Evolutionary conservation across 2,888 invertebrate species (phyloP).

Genomic region (Nomada goodeniana): DNA sequence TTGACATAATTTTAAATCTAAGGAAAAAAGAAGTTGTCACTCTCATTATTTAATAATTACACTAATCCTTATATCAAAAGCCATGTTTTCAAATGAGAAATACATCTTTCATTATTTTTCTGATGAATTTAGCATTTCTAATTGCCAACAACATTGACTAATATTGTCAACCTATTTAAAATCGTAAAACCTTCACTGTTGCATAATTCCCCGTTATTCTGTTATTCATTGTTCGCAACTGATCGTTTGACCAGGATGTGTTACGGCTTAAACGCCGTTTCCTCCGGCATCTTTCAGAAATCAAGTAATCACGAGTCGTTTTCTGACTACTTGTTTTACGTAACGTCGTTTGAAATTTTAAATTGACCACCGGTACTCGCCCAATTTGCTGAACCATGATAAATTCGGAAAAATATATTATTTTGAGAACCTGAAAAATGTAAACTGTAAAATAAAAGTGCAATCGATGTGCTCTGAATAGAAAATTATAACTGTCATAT

Average conservation of each 20-base stretch:
- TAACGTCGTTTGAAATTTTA: slow-evolving; percentile 22
- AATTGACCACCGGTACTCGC: not conserved
- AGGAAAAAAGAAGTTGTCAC: too few relatives aligned
- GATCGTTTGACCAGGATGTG: slow-evolving; percentile 5
- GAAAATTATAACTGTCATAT: too few relatives aligned
- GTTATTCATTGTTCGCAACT: slow-evolving; percentile 9
- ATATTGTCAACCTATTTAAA: slow-evolving; percentile 1
- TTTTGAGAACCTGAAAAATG: too few relatives aligned
- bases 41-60: too few relatives aligned
- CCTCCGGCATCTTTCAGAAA: slow-evolving; percentile 7
- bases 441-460: not conserved
- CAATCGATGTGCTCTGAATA: not conserved
- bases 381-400: not conserved
- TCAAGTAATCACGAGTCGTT: slow-evolving; percentile 15
- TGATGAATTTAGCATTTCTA: too few relatives aligned
- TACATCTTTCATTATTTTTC: too few relatives aligned
- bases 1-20: too few relatives aligned
- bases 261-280: slow-evolving; percentile 1
- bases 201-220: slow-evolving; percentile 18
- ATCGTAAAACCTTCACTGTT: slow-evolving; percentile 21
- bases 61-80: too few relatives aligned
- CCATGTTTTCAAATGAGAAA: too few relatives aligned
- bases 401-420: not conserved
- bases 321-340: slow-evolving; percentile 13
- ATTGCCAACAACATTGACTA: too few relatives aligned